A percentile compares a stretch with the other conserved stretches of the same genome.
Conservation (phyloP, 1,140 invertebrate genomes). For the Caerostris extrusa region DNA sequence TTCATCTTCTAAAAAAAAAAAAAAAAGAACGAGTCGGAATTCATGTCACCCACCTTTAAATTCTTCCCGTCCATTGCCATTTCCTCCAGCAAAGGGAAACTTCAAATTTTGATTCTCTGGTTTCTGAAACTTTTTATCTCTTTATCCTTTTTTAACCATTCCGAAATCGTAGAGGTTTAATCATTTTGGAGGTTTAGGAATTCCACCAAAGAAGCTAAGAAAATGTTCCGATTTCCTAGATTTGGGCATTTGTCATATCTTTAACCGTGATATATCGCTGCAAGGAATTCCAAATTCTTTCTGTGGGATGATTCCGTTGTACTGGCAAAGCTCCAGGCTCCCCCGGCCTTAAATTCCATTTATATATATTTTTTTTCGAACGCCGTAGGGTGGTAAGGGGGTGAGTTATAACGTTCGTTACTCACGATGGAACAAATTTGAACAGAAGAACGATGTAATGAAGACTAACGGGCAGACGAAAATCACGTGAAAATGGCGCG, state of each 20-base stretch:
- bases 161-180: not conserved
- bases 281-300: slow-evolving; percentile 48
- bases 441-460: slow-evolving; percentile 31
- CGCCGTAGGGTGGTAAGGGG: not conserved
- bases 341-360: slow-evolving; percentile 39
- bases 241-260: slow-evolving; percentile 48
- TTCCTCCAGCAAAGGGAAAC: not conserved
- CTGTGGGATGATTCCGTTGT: not conserved
- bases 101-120: not conserved
- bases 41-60: not conserved
- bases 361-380: slow-evolving; percentile 19
- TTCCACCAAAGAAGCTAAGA: not conserved
- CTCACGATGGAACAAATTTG: slow-evolving; percentile 45
- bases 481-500: slow-evolving; percentile 22
- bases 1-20: too few relatives aligned
- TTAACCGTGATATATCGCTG: slow-evolving; percentile 39
- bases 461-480: slow-evolving; percentile 52
- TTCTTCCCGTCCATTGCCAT: not conserved
- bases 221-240: not conserved
- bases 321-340: slow-evolving; percentile 40
- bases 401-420: slow-evolving; percentile 13
- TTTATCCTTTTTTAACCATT: not conserved
- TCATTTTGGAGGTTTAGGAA: not conserved
- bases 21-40: not conserved
- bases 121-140: not conserved